A percentile compares a stretch with the other conserved stretches of the same genome.
Conservation (phyloP, 2,113 vertebrate species). For the Formicarius rufipectus region DNA sequence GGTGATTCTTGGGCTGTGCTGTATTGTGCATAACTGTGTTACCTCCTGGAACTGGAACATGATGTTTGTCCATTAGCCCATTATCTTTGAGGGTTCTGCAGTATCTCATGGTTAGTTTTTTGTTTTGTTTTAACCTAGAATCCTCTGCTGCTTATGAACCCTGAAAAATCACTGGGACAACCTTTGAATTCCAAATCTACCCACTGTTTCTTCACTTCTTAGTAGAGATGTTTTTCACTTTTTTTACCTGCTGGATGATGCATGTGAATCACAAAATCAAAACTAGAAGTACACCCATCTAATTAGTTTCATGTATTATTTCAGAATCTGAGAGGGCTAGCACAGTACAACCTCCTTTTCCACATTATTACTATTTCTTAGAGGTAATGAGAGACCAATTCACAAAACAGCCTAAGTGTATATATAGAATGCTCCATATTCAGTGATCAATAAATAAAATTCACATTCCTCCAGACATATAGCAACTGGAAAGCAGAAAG, state of each 20-base stretch:
- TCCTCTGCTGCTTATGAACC: neutral
- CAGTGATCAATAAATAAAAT: neutral
- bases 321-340: neutral
- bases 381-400: neutral
- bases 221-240: neutral
- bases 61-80: neutral
- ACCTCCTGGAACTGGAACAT: neutral
- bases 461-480: neutral
- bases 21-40: neutral
- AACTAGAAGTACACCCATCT: neutral
- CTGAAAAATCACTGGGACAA: neutral
- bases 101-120: neutral
- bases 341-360: neutral
- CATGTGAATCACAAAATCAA: neutral
- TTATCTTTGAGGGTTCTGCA: neutral
- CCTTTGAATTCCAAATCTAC: neutral
- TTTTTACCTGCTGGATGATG: neutral
- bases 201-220: neutral
- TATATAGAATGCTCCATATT: neutral
- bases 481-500: neutral
- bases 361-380: neutral
- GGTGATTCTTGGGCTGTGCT: neutral
- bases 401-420: neutral
- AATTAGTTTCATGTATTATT: neutral
- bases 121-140: neutral